These are phyloP conservation scores for Notothenia rossii DNA, from an alignment of 2,113 vertebrate species.

Conservation along the genomic window DNA sequence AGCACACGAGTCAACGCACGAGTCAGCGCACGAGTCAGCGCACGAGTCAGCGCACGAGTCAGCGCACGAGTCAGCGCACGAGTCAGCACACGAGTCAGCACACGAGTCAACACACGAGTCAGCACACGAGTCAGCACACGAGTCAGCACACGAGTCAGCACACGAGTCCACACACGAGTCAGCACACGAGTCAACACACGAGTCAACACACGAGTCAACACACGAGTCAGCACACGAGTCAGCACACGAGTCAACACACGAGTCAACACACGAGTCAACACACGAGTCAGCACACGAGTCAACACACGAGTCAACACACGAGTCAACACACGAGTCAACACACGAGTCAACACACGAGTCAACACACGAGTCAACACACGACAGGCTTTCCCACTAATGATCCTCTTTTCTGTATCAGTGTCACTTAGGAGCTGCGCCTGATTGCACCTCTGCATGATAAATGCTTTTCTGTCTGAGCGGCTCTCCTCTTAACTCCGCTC, in stretches of 20 bases:
- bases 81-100: constrained; percentile 37
- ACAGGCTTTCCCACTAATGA: constrained; percentile 54
- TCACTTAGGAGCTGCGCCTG: constrained; percentile 38
- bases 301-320: constrained; percentile 42
- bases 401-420: constrained; percentile 32
- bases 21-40: constrained; percentile 40
- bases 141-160: constrained; percentile 43
- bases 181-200: constrained; percentile 41
- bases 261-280: constrained; percentile 43
- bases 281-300: too few species aligned
- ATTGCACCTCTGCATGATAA: constrained; percentile 60
- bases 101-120: constrained; percentile 43
- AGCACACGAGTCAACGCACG: constrained; percentile 46
- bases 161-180: too few species aligned
- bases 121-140: constrained; percentile 46
- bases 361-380: constrained; percentile 42
- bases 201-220: constrained; percentile 42
- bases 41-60: constrained; percentile 43
- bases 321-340: constrained; percentile 42
- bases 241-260: constrained; percentile 43
- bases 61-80: too few species aligned
- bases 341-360: constrained; percentile 34
- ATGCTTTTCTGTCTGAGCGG: constrained; percentile 51
- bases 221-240: too few species aligned
- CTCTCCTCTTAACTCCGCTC: constrained; percentile 25